Percentiles rank a stretch among this genome's conserved stretches.
These are phyloP conservation scores for Platycheirus rosarum DNA, from an alignment of 2,888 invertebrate genomes.

Conservation along the genomic window DNA sequence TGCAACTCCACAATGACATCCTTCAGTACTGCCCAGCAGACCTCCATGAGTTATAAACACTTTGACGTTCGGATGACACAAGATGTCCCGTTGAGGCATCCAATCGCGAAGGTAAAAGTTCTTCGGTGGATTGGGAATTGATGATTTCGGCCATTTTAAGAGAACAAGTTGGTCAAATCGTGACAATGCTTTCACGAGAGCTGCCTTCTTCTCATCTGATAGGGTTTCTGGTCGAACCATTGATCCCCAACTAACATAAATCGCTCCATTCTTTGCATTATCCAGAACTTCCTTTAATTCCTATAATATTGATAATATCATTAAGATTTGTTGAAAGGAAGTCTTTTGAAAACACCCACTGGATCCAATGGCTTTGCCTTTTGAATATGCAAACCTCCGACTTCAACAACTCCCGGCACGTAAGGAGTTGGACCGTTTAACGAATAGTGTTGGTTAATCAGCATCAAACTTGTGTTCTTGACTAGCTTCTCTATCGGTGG, in stretches of 20 bases:
- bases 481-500: constrained; percentile 83
- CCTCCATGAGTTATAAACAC: constrained; percentile 89
- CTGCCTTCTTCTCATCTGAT: constrained; percentile 83
- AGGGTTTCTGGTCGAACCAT: constrained; percentile 85
- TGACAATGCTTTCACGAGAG: constrained; percentile 84
- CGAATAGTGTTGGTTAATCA: constrained; percentile 84
- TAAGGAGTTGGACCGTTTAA: constrained; percentile 82
- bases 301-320: constrained; percentile 78
- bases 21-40: constrained; percentile 87
- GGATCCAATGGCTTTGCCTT: constrained; percentile 76
- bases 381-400: constrained; percentile 83
- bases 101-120: constrained; percentile 86
- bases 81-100: constrained; percentile 88
- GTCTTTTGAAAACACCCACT: constrained; percentile 71
- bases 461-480: constrained; percentile 79
- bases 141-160: constrained; percentile 87
- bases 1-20: constrained; percentile 86
- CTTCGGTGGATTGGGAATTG: constrained; percentile 83
- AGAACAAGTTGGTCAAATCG: constrained; percentile 84
- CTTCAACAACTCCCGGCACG: constrained; percentile 83
- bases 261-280: constrained; percentile 84
- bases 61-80: constrained; percentile 87
- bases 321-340: too few species aligned
- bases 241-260: constrained; percentile 88
- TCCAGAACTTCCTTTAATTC: constrained; percentile 83